Evolutionary conservation across 2,888 invertebrate genomes (phyloP).

Genomic region (Drosophila borborema): DNA sequence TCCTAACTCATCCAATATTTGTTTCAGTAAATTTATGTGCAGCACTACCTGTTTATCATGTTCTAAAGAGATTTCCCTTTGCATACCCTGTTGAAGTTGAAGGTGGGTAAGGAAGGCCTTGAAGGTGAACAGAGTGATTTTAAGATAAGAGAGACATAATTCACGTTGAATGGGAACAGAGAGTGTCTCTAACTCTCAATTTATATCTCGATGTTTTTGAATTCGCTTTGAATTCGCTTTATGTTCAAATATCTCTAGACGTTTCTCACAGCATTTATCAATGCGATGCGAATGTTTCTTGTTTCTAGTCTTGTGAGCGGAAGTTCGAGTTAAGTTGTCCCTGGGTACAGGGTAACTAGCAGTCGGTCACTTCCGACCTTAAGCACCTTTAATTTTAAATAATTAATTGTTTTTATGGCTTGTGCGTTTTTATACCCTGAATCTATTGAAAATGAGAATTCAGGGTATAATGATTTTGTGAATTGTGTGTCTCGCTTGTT

Average conservation of each 20-base stretch:
- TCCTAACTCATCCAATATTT: constrained; percentile 11
- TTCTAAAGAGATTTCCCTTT: constrained; percentile 29
- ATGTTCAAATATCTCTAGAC: neutral
- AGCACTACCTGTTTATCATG: constrained; percentile 29
- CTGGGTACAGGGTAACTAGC: constrained; percentile 9
- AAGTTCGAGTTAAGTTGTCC: neutral
- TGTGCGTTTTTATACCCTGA: neutral
- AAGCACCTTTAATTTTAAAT: neutral
- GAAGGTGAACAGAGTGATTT: neutral
- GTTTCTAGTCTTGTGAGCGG: neutral
- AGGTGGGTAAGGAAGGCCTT: too few species aligned
- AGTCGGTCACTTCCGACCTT: constrained; percentile 3
- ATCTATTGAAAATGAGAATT: too few species aligned
- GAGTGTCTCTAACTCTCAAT: neutral
- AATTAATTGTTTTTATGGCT: neutral
- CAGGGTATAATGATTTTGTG: too few species aligned
- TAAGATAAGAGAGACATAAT: too few species aligned
- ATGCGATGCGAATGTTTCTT: neutral
- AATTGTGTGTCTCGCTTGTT: too few species aligned
- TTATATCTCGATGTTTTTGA: neutral
- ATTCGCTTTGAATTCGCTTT: too few species aligned
- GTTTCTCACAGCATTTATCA: neutral
- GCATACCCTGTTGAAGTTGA: neutral
- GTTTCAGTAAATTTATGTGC: constrained; percentile 5
- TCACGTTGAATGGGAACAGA: too few species aligned